Base-by-base conservation (phyloP, 2,888 invertebrate species). In the Agrochola lychnidis region DNA sequence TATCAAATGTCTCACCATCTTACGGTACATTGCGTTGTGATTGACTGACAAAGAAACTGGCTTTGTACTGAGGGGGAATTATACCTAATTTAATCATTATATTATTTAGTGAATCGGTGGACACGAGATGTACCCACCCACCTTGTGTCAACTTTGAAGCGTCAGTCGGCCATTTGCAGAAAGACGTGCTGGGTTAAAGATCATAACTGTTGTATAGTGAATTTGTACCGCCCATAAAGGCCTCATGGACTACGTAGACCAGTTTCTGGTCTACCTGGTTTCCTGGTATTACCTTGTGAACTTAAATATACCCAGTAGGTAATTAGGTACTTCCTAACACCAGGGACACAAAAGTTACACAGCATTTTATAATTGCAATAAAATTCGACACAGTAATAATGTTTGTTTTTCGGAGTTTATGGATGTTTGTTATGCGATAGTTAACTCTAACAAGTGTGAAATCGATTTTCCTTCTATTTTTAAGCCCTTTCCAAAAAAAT, bases 41-140 rank as follows among this genome's bases (percentile, higher is more conserved):
- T 81, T 70, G 80, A 76, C 45, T 63, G 36, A 80, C 80, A 80
- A 80, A 81, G 62, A 70, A 64, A 57, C 59, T 45, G 36, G 45
- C 69, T 56, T 57, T 30, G 40, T 77, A n/a, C 36, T 57, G 30
- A 6, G 25, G 16, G 57, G 9, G 36, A 73, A 79, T 68, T 68
- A 79, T 36, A 68, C 10, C 22, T 68, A 67, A 73, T 79, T 79
- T 79, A 63, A 79, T 71, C 10, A 69, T 63, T 62, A 73, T 62
- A 73, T 68, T 62, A 73, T 68, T 56, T 22, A 36, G n/a, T 48
- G 45, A 56, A 68, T 48, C 19, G 5, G 12, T 62, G 56, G 48
- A 62, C 40, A 36, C 10, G 48, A 51, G 57, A 67, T 53, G 14
- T n/a, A 30, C 30, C 30, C 30, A 69, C 12, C 14, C 36, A 22